Base-by-base conservation (phyloP, 2,113 vertebrate species). In the Eurypyga helias region DNA sequence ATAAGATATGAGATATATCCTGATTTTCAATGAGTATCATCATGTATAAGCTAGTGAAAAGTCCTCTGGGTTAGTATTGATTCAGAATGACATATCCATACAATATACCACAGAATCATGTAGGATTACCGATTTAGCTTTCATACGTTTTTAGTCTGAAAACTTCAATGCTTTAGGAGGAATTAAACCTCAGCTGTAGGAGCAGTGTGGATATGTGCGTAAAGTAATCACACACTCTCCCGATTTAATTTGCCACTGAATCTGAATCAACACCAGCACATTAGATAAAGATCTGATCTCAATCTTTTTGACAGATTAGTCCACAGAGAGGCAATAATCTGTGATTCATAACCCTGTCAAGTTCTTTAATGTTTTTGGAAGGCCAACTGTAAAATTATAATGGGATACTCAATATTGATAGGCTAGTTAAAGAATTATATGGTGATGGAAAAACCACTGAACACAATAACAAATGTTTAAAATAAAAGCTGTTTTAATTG, bases 321-420 rank as follows among this genome's bases (percentile, higher is more conserved):
- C 72, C 61, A 69, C 57, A 81, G 83, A 66, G 92, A 90, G 64
- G 87, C 38, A 92, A 94, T 89, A 90, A 91, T 94, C 49, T 80
- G 70, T 85, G 70, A 95, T 96, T 93, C 82, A 95, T 83, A 91
- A 93, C n/a, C 73, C 34, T 1, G 2, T 64, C 93, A 89, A 80
- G 43, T 86, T 86, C 81, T 94, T 90, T 92, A 96, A 78, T 90
- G 29, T 75, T 97, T 98, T 96, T 93, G 55, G 96, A 96, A 96
- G 54, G 49, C 79, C 94, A 66, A 51, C 88, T 71, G 62, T 92
- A 96, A 97, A 95, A 94, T 81, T 93, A 26, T 86, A 96, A 92
- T 62, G 28, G 61, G n/a, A 41, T 71, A 61, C 70, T 71, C 58
- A 73, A 93, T 90, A 77, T 58, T 94, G 57, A 97, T 96, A 97